Conservation (phyloP, 2,888 invertebrate genomes). For the Dendrolimus pini region DNA sequence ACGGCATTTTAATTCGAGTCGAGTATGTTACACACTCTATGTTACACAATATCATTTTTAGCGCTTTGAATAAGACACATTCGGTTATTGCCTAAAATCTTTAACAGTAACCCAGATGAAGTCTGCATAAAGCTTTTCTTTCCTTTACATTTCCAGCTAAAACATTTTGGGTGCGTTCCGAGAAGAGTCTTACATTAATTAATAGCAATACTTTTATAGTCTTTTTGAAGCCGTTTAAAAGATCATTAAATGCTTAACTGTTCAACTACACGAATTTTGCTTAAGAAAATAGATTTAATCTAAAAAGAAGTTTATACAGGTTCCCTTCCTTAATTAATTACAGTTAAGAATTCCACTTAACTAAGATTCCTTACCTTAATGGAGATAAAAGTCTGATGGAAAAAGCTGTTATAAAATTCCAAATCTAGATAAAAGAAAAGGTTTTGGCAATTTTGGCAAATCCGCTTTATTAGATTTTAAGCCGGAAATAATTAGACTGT, state of each 20-base stretch:
- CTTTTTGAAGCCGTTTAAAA: too few species aligned
- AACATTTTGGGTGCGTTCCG: too few species aligned
- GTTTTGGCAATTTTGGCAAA: constrained; percentile 17
- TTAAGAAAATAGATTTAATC: not conserved
- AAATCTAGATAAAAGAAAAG: constrained; percentile 32
- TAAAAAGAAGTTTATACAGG: not conserved
- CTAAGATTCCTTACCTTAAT: constrained; percentile 4
- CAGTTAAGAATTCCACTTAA: constrained; percentile 5
- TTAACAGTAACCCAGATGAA: too few species aligned
- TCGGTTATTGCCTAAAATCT: too few species aligned
- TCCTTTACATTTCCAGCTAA: too few species aligned
- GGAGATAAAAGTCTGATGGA: constrained; percentile 29
- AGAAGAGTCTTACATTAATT: too few species aligned
- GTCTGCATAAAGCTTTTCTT: too few species aligned
- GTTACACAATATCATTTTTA: too few species aligned
- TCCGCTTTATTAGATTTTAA: constrained; percentile 6
- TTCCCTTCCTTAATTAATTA: constrained; percentile 8
- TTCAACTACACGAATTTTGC: not conserved
- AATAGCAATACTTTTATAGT: too few species aligned
- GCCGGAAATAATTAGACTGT: constrained; percentile 3
- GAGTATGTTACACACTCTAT: too few species aligned
- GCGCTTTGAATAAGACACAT: too few species aligned
- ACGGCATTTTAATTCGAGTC: too few species aligned
- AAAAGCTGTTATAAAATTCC: constrained; percentile 21
- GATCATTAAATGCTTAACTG: not conserved